phyloP scores from a whole-genome alignment of 2,797 vertebrate species.

The Coendou prehensilis region DNA sequence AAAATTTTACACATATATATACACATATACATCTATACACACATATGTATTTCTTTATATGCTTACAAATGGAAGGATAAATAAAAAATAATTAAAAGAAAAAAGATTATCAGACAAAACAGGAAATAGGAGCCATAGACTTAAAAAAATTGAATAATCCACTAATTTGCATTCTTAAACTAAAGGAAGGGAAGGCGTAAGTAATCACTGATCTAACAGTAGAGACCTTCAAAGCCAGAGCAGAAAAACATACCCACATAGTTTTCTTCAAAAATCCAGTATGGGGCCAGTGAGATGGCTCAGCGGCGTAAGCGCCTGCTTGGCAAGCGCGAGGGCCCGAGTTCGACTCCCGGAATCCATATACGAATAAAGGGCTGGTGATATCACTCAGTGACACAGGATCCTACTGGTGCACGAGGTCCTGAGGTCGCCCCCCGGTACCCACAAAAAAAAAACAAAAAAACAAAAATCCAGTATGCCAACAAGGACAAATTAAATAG shows the following conservation, averaged over 20 bases:
- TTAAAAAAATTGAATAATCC: conserved; percentile 40
- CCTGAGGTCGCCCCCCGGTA: too few relatives aligned
- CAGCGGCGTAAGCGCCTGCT: too few relatives aligned
- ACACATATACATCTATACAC: background rate
- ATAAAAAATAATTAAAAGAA: conserved; percentile 7
- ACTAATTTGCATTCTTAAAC: conserved; percentile 21
- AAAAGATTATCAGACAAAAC: background rate
- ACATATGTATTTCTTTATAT: background rate
- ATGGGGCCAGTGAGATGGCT: background rate
- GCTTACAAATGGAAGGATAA: conserved; percentile 36
- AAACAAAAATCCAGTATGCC: background rate
- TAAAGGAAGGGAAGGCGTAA: background rate
- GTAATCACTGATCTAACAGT: conserved; percentile 20
- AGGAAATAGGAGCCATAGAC: background rate
- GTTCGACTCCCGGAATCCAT: too few relatives aligned
- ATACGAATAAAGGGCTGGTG: too few relatives aligned
- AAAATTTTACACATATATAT: background rate
- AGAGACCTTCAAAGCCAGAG: background rate
- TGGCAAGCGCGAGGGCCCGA: too few relatives aligned
- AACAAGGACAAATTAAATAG: conserved; percentile 20
- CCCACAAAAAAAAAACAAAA: too few relatives aligned
- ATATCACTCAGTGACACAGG: too few relatives aligned
- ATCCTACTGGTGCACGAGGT: too few relatives aligned
- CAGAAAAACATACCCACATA: background rate
- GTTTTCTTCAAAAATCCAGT: conserved; percentile 49